Evolutionary conservation across 2,797 vertebrate species (phyloP), one percentile per base, ranked within the genome.

Genomic region (Balearica regulorum): DNA sequence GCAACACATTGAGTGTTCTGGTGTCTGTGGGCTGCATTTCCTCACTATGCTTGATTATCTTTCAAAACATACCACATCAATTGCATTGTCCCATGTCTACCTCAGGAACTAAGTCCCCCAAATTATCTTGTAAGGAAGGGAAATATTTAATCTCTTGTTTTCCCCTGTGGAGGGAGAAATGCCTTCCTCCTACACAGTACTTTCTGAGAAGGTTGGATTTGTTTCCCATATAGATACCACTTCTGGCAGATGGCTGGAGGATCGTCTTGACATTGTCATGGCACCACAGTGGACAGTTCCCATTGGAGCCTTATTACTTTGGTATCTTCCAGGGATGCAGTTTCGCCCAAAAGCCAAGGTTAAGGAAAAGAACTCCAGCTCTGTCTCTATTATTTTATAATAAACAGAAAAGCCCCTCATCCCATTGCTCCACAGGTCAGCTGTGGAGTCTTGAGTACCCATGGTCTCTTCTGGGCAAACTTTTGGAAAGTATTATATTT

Each of bases 21-120:
- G 29, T 89, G 48, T 80, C 77, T 83, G 73, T 89, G 75, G 86
- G 81, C 68, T 92, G 73, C 64, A 46, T 87, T 96, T 94, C 81
- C 91, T 95, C 75, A 26, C 89, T 87, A 26, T 8, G 1, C n/a
- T 69, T 53, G 51, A 57, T 95, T 79, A 49, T 65, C 28, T 91
- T 90, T 84, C 55, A 78, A 57, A 94, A 69, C 18, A 62, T n/a
- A 28, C 49, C 54, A 10, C 24, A 73, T 55, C 58, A 39, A 7
- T 62, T 83, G 29, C 62, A 25, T 16, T 72, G 82, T 29, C 25
- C 53, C 33, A 1, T 9, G 43, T 72, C 46, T 60, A 6, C 58
- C 54, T 73, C 22, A 51, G 76, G 46, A 87, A 93, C 43, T 43
- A 80, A 88, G 54, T 57, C 37, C 44, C 64, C 21, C 11, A 6